phyloP scores from a whole-genome alignment of 2,888 invertebrate genomes.

The Timema podura region DNA sequence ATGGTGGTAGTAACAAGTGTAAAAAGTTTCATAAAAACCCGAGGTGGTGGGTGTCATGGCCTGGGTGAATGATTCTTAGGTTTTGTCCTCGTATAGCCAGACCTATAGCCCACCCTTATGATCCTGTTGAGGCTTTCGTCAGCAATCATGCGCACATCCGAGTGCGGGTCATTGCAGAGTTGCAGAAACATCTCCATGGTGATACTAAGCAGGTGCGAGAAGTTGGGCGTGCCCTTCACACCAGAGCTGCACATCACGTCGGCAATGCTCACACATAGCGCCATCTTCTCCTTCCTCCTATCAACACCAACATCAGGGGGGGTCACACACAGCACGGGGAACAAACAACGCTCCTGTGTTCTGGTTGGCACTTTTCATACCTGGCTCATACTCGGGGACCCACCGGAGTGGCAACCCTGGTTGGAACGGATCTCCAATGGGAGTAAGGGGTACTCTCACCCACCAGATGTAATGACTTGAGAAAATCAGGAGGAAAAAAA shows the following conservation, averaged over 20 bases:
- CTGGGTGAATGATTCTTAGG: too few relatives aligned
- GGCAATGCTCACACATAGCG: conserved; percentile 65
- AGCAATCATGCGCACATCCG: conserved; percentile 73
- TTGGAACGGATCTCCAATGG: too few relatives aligned
- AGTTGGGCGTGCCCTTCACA: conserved; percentile 57
- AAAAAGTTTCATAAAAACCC: too few relatives aligned
- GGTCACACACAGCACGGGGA: not conserved
- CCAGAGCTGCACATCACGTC: conserved; percentile 65
- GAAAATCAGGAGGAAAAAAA: too few relatives aligned
- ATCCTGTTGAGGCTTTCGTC: conserved; percentile 78
- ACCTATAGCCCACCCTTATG: conserved; percentile 53
- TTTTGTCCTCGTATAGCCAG: too few relatives aligned
- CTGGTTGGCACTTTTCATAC: too few relatives aligned
- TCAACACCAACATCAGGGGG: conserved; percentile 31
- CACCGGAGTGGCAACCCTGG: too few relatives aligned
- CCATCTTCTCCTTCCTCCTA: conserved; percentile 73
- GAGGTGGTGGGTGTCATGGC: too few relatives aligned
- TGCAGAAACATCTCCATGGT: conserved; percentile 67
- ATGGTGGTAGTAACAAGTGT: too few relatives aligned
- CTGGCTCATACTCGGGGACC: not conserved
- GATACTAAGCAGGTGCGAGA: conserved; percentile 61
- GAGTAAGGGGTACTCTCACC: too few relatives aligned
- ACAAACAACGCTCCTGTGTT: not conserved
- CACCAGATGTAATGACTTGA: not conserved
- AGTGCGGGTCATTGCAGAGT: conserved; percentile 71